phyloP scores from a whole-genome alignment of 37 sponge, comb jelly and placozoan genomes.

The Amphimedon queenslandica region DNA sequence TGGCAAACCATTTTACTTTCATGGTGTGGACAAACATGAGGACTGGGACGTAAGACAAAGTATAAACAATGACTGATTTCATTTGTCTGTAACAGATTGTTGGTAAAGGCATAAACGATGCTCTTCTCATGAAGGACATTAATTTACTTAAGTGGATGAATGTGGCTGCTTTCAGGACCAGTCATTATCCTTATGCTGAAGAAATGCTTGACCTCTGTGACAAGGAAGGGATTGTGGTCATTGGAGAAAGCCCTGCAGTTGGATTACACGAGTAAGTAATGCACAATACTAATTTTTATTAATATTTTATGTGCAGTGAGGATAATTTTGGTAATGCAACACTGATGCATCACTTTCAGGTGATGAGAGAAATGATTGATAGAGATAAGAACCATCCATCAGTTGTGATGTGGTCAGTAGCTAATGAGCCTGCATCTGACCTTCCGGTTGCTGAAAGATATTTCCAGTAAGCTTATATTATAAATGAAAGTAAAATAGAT shows the following conservation, averaged over 20 bases:
- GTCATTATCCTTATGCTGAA: conserved; percentile 69
- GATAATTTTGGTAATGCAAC: conserved; percentile 53
- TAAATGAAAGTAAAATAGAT: no score
- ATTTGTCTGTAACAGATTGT: conserved; percentile 19
- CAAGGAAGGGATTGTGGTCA: conserved; percentile 54
- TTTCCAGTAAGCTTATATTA: conserved; percentile 48
- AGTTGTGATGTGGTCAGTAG: conserved; percentile 71
- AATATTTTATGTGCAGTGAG: not conserved
- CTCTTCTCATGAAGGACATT: conserved; percentile 54
- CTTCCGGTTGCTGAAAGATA: conserved; percentile 18
- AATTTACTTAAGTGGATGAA: conserved; percentile 60
- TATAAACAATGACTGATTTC: not conserved
- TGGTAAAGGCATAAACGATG: conserved; percentile 62
- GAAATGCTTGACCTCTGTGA: conserved; percentile 66
- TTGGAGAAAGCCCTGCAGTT: conserved; percentile 56
- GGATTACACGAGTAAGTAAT: conserved; percentile 31
- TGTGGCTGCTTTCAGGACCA: conserved; percentile 54
- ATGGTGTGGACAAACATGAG: conserved; percentile 67
- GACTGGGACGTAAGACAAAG: conserved; percentile 54
- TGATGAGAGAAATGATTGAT: conserved; percentile 51
- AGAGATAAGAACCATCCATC: conserved; percentile 68
- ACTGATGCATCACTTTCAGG: conserved; percentile 49
- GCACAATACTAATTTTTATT: not conserved
- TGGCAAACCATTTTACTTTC: conserved; percentile 65
- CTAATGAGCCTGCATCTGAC: conserved; percentile 47